phyloP scores from a whole-genome alignment of 2,888 invertebrate species.

The Harpagoxenus sublaevis region DNA sequence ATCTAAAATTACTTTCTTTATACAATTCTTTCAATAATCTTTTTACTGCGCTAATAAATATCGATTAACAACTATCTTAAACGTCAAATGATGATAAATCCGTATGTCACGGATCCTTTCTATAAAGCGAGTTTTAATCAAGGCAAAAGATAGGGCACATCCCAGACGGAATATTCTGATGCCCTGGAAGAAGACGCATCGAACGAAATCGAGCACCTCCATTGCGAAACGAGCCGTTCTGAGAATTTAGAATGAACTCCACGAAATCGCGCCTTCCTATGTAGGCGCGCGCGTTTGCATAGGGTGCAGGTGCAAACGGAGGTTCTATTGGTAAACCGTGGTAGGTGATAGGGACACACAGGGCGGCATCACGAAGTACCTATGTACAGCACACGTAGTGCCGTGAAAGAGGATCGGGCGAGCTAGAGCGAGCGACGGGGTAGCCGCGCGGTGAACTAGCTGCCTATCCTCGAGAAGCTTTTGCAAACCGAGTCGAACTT shows the following conservation, averaged over 20 bases:
- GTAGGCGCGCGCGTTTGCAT: slow-evolving; percentile 39
- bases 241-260: slow-evolving; percentile 27
- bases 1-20: slow-evolving; percentile 10
- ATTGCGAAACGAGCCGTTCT: slow-evolving; percentile 1
- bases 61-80: neutral
- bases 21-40: neutral
- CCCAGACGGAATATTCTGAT: neutral
- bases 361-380: slow-evolving; percentile 64
- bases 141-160: neutral
- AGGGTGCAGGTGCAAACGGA: slow-evolving; percentile 50
- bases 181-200: neutral
- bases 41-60: neutral
- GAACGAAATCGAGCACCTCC: neutral
- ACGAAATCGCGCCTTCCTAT: slow-evolving; percentile 26
- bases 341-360: slow-evolving; percentile 29
- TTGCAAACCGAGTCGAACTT: slow-evolving; percentile 83
- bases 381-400: slow-evolving; percentile 61
- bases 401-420: slow-evolving; percentile 70
- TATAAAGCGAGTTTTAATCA: neutral
- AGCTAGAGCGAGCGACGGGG: slow-evolving; percentile 53
- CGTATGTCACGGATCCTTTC: neutral
- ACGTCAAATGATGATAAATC: neutral
- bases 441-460: slow-evolving; percentile 65
- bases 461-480: slow-evolving; percentile 79
- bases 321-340: slow-evolving; percentile 52